A percentile compares a stretch with the other conserved stretches of the same genome.
phyloP scores from a whole-genome alignment of 2,113 vertebrate species.

The zebrafish (Danio rerio) region DNA sequence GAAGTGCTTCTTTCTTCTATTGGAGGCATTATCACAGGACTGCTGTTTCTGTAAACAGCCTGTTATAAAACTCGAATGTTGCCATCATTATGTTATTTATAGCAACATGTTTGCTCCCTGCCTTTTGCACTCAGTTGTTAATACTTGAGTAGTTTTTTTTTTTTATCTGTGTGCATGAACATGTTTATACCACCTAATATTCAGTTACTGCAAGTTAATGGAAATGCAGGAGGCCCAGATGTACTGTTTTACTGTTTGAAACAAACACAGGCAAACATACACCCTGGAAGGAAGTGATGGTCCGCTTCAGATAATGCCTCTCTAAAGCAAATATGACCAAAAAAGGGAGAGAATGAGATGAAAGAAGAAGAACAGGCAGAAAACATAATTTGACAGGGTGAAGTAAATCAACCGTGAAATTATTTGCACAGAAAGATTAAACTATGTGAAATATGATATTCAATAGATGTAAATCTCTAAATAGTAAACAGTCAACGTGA shows the following conservation, averaged over 20 bases:
- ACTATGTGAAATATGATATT: not conserved
- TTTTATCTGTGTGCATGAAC: not conserved
- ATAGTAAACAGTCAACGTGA: not conserved
- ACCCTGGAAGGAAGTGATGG: slow-evolving; percentile 58
- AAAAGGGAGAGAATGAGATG: slow-evolving; percentile 71
- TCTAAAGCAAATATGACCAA: slow-evolving; percentile 74
- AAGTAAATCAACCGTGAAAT: not conserved
- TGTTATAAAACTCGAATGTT: not conserved
- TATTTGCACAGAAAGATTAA: not conserved
- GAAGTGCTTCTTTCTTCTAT: slow-evolving; percentile 9
- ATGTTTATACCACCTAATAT: slow-evolving; percentile 11
- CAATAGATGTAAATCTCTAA: slow-evolving; percentile 10
- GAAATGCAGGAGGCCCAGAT: not conserved
- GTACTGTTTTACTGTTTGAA: slow-evolving; percentile 31
- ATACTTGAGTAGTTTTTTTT: not conserved
- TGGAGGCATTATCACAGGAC: not conserved
- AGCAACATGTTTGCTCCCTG: not conserved
- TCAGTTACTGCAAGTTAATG: not conserved
- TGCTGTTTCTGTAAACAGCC: not conserved
- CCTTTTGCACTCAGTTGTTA: too few species aligned
- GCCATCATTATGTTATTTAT: too few species aligned
- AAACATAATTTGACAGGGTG: slow-evolving; percentile 13
- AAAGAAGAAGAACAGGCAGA: slow-evolving; percentile 45
- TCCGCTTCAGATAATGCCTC: slow-evolving; percentile 66
- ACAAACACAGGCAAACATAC: slow-evolving; percentile 23